Evolutionary conservation across 1,140 invertebrate genomes (phyloP), one percentile per base, ranked within the genome.

Genomic region (Philotrypesis tridentata): DNA sequence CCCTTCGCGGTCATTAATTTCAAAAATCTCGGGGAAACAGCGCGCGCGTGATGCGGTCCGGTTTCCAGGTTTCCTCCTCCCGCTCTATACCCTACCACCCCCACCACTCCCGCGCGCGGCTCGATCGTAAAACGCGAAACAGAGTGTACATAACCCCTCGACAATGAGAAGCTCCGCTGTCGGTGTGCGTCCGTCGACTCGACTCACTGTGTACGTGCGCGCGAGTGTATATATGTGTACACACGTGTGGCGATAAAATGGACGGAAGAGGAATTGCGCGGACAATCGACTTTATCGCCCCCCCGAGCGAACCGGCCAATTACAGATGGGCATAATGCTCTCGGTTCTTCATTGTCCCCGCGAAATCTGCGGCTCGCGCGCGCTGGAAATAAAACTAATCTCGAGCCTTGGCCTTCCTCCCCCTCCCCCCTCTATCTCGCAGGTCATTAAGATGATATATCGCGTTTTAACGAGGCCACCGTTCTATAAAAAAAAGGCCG

Each of bases 371-470:
- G 63, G 63, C 23, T 65, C 5, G 63, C 23, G 55, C 40, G 21
- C 21, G 63, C n/a, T 60, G n/a, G 25, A n/a, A 31, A 43, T 72
- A 72, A 72, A 72, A 72, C n/a, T 72, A 72, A 72, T 72, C 70
- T 65, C 37, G n/a, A 7, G 33, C 31, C 0, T 1, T 5, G 14
- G 23, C 9, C 21, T 7, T 12, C n/a, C n/a, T n/a, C n/a, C n/a
- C n/a, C n/a, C n/a, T n/a, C n/a, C n/a, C n/a, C n/a, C n/a, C n/a
- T n/a, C n/a, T n/a, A n/a, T n/a, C 6, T 12, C n/a, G 43, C 48
- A 60, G 72, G 43, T 74, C 72, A 74, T 74, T 74, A 74, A 74
- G 43, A 9, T 60, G 9, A 74, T 74, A 74, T 74, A 60, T 74
- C 40, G 72, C 3, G 17, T 21, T 74, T 74, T 31, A 74, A 74